phyloP scores from a whole-genome alignment of 2,888 invertebrate species.

The Idaea dimidiata region DNA sequence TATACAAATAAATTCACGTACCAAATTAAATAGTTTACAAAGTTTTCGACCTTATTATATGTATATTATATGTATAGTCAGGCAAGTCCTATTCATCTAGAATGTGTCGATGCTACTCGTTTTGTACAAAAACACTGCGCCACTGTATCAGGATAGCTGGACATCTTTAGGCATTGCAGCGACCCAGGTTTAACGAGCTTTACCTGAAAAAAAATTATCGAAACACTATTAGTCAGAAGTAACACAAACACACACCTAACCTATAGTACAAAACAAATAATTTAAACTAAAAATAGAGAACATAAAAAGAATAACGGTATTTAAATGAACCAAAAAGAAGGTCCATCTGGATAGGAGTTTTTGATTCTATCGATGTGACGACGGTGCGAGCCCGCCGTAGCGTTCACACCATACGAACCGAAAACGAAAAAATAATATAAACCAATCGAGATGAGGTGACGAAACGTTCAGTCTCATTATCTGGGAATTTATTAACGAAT shows the following conservation, averaged over 20 bases:
- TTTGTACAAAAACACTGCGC: slow-evolving; percentile 59
- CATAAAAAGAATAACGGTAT: slow-evolving; percentile 65
- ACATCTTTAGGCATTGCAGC: slow-evolving; percentile 47
- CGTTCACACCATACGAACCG: slow-evolving; percentile 75
- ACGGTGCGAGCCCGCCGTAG: slow-evolving; percentile 64
- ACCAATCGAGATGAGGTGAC: slow-evolving; percentile 80
- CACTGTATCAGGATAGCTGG: slow-evolving; percentile 57
- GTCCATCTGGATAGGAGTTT: slow-evolving; percentile 60
- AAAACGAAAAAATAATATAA: slow-evolving; percentile 69
- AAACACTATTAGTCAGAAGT: neutral
- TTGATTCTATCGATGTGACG: slow-evolving; percentile 64
- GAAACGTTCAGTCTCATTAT: slow-evolving; percentile 82
- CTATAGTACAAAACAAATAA: neutral
- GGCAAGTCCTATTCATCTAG: slow-evolving; percentile 45
- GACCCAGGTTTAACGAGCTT: slow-evolving; percentile 68
- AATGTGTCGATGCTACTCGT: slow-evolving; percentile 40
- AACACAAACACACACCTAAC: neutral
- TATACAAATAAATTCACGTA: slow-evolving; percentile 58
- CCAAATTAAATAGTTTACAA: slow-evolving; percentile 54
- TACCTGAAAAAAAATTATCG: slow-evolving; percentile 67
- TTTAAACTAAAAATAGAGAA: neutral
- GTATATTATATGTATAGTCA: slow-evolving; percentile 36
- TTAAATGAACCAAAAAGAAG: slow-evolving; percentile 75
- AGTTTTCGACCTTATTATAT: slow-evolving; percentile 42
- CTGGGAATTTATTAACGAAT: slow-evolving; percentile 82